Evolutionary conservation across 2,797 vertebrate species (phyloP).

Genomic region (Betta splendens): DNA sequence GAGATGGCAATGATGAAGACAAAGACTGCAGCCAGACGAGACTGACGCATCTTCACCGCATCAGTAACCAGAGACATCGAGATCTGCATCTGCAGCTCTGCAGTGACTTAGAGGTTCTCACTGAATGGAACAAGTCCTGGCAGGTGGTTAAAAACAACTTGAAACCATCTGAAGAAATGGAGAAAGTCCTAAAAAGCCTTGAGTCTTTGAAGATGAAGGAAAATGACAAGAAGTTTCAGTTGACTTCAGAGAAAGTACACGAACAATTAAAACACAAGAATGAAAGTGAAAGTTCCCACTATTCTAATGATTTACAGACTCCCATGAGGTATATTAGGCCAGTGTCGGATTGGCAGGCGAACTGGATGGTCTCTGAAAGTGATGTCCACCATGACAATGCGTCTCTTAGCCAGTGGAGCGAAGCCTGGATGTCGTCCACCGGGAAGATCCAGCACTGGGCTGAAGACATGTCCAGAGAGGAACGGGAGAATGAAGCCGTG

Average conservation of each 20-base stretch:
- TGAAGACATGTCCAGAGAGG: slow-evolving; percentile 12
- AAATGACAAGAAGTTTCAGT: not conserved
- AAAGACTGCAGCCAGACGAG: not conserved
- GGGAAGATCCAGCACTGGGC: slow-evolving; percentile 25
- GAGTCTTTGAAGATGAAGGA: slow-evolving; percentile 20
- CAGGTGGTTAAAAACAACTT: slow-evolving; percentile 60
- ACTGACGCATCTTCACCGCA: slow-evolving; percentile 17
- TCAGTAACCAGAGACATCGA: slow-evolving; percentile 29
- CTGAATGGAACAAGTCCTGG: slow-evolving; percentile 72
- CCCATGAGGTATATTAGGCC: no score
- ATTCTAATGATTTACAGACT: no score
- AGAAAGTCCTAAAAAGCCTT: slow-evolving; percentile 37
- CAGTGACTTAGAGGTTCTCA: slow-evolving; percentile 15
- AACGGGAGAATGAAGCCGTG: slow-evolving; percentile 17
- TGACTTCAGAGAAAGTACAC: slow-evolving; percentile 9
- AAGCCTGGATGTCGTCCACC: slow-evolving; percentile 59
- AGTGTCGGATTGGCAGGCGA: no score
- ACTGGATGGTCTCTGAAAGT: no score
- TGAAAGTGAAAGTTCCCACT: no score
- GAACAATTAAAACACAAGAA: slow-evolving; percentile 44
- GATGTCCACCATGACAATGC: slow-evolving; percentile 55
- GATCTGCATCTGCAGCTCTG: slow-evolving; percentile 21
- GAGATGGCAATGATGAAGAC: not conserved
- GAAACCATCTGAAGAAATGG: slow-evolving; percentile 51
- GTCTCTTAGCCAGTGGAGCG: slow-evolving; percentile 61